Conservation (phyloP, 2,113 vertebrate genomes). For the Microtus oregoni region DNA sequence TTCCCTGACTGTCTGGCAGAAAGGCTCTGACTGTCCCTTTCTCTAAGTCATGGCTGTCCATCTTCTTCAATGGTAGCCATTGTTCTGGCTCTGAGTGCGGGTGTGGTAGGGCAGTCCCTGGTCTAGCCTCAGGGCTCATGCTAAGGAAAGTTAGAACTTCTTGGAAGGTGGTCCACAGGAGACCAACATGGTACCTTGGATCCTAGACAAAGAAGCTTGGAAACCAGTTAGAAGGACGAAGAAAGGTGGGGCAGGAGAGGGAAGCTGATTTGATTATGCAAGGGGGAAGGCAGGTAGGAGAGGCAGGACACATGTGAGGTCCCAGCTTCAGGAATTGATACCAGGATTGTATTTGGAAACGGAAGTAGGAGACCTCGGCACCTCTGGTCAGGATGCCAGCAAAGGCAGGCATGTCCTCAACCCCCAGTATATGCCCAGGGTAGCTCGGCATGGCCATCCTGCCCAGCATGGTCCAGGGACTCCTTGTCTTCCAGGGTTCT, state of each 20-base stretch:
- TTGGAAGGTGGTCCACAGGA: background rate
- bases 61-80: background rate
- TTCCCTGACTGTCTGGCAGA: background rate
- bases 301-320: accelerated
- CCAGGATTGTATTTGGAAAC: background rate
- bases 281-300: background rate
- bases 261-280: background rate
- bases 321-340: too few species aligned
- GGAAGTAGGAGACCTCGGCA: background rate
- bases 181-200: background rate
- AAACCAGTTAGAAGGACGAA: background rate
- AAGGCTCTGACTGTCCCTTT: background rate
- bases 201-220: background rate
- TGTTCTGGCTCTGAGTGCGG: background rate
- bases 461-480: background rate
- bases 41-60: background rate
- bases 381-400: background rate
- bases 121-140: background rate
- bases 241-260: background rate
- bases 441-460: background rate
- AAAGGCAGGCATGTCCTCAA: background rate
- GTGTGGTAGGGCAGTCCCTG: background rate
- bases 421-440: background rate
- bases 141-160: too few species aligned
- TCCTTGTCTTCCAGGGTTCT: background rate